Evolutionary conservation across 2,113 vertebrate genomes (phyloP).

Genomic region (Chloebia gouldiae): DNA sequence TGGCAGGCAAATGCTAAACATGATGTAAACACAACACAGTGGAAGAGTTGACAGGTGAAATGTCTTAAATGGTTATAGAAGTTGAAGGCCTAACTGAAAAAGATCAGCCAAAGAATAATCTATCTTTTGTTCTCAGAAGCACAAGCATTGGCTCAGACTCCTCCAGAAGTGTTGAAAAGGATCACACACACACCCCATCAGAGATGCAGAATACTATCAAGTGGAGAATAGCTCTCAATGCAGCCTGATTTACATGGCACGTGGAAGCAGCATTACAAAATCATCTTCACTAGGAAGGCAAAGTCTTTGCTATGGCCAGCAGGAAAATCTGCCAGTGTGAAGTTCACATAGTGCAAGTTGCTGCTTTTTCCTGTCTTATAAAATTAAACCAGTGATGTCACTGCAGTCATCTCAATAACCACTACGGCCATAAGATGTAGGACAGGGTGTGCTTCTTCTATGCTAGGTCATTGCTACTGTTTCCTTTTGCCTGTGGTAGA

Average conservation of each 20-base stretch:
- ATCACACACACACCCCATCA: rapidly evolving
- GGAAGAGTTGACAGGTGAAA: not conserved
- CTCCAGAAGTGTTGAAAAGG: not conserved
- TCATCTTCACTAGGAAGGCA: not conserved
- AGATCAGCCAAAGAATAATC: not conserved
- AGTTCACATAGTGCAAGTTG: not conserved
- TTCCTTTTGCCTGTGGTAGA: not conserved
- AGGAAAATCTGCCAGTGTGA: not conserved
- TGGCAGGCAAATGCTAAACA: not conserved
- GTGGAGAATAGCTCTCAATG: not conserved
- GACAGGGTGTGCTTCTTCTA: not conserved
- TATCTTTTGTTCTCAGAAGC: not conserved
- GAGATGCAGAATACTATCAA: not conserved
- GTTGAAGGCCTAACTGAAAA: not conserved
- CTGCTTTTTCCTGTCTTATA: not conserved
- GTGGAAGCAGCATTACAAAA: not conserved
- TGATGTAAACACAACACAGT: not conserved
- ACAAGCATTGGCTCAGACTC: not conserved
- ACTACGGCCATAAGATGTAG: not conserved
- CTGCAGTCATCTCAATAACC: not conserved
- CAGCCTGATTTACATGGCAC: not conserved
- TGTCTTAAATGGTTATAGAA: not conserved
- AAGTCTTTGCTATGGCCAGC: not conserved
- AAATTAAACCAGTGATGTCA: not conserved
- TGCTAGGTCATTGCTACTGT: not conserved